phyloP scores from a whole-genome alignment of 1,140 invertebrate species.

The Panagrolaimus sp. region DNA sequence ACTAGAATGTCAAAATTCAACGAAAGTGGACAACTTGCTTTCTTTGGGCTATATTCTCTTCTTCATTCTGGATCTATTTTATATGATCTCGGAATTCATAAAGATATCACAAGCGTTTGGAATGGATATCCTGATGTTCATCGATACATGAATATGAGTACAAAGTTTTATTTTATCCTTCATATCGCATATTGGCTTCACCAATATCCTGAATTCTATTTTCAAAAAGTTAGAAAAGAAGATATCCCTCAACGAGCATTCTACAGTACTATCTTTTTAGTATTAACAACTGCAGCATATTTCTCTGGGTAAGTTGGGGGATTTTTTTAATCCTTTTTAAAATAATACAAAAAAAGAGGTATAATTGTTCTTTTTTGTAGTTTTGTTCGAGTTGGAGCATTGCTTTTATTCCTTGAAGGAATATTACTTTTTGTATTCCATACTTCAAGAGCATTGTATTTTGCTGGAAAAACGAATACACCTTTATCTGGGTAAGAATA shows the following conservation, averaged over 20 bases:
- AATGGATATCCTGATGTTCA: conserved; percentile 66
- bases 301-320: conserved; percentile 81
- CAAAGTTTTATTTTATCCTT: conserved; percentile 89
- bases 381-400: conserved; percentile 81
- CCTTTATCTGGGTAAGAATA: conserved; percentile 59
- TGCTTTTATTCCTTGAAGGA: conserved; percentile 84
- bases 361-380: conserved; percentile 63
- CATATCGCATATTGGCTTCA: conserved; percentile 94
- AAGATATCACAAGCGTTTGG: conserved; percentile 66
- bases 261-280: conserved; percentile 73
- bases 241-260: conserved; percentile 72
- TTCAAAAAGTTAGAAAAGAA: conserved; percentile 82
- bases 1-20: conserved; percentile 91
- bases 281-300: conserved; percentile 77
- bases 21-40: conserved; percentile 86
- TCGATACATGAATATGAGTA: conserved; percentile 72
- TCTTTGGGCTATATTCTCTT: conserved; percentile 80
- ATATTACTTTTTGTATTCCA: conserved; percentile 80
- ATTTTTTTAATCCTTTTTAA: no score
- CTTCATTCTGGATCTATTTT: conserved; percentile 89
- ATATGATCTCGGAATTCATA: conserved; percentile 66
- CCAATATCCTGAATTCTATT: conserved; percentile 89
- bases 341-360: neutral
- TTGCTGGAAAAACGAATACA: conserved; percentile 71
- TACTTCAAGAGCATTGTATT: conserved; percentile 75